These are phyloP conservation scores for Neosilurus mollespiculum DNA, from an alignment of 2,797 vertebrate genomes.

Conservation along the genomic window DNA sequence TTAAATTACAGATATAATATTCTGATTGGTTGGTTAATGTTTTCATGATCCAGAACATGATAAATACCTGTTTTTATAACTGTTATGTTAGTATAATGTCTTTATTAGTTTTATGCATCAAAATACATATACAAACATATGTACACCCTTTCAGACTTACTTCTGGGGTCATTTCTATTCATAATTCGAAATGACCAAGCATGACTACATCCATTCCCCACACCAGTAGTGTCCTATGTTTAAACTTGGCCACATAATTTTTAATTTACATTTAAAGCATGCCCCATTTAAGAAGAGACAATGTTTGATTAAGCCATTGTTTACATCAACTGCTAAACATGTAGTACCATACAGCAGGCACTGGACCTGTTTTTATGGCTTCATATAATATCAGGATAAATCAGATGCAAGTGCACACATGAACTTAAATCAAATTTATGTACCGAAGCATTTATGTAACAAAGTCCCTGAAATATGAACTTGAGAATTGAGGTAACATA, in stretches of 20 bases:
- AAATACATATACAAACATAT: slow-evolving; percentile 52
- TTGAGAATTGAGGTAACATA: background rate
- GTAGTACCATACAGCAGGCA: background rate
- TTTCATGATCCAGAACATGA: background rate
- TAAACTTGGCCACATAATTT: background rate
- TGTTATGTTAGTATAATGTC: slow-evolving; percentile 44
- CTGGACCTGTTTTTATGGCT: background rate
- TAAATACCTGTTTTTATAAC: slow-evolving; percentile 3
- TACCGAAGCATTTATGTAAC: background rate
- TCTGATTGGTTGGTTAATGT: background rate
- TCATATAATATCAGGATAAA: background rate
- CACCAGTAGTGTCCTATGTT: background rate
- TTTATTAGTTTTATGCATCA: slow-evolving; percentile 58
- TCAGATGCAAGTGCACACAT: slow-evolving; percentile 5
- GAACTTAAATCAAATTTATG: slow-evolving; percentile 10
- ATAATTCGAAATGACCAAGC: slow-evolving; percentile 23
- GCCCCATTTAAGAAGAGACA: background rate
- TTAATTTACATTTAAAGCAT: background rate
- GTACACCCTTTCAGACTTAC: slow-evolving; percentile 44
- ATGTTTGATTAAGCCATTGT: background rate
- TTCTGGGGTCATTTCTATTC: slow-evolving; percentile 25
- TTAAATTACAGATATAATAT: background rate
- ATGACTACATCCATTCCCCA: slow-evolving; percentile 16
- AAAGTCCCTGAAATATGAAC: background rate
- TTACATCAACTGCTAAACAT: background rate